phyloP scores from a whole-genome alignment of 2,113 vertebrate genomes.

The Paraplagusia blochii region DNA sequence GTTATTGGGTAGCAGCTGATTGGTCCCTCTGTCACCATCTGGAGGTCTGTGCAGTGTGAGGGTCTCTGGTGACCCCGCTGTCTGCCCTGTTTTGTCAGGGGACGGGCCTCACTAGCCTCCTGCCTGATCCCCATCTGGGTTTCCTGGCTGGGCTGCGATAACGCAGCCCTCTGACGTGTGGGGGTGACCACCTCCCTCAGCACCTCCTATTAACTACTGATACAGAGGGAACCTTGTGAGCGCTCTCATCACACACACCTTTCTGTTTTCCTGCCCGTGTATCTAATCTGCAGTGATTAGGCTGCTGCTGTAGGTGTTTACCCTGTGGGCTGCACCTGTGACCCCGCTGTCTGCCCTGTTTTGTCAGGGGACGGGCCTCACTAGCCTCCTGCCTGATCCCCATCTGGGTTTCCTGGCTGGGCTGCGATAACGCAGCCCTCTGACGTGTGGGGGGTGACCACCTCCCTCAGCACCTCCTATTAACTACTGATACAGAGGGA shows the following conservation, averaged over 20 bases:
- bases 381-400: conserved; percentile 56
- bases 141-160: conserved; percentile 75
- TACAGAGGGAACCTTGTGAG: conserved; percentile 21
- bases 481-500: conserved; percentile 30
- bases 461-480: conserved; percentile 37
- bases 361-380: conserved; percentile 78
- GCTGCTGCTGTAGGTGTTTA: conserved; percentile 28
- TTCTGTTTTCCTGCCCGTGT: conserved; percentile 6
- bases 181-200: conserved; percentile 25
- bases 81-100: conserved; percentile 88
- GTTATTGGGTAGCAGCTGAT: conserved; percentile 79
- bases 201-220: conserved; percentile 39
- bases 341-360: conserved; percentile 85
- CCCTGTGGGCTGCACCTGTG: conserved; percentile 65
- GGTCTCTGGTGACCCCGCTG: conserved; percentile 79
- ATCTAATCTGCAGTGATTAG: conserved; percentile 59
- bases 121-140: conserved; percentile 67
- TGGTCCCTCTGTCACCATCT: conserved; percentile 85
- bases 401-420: conserved; percentile 69
- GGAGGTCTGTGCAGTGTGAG: conserved; percentile 78
- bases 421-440: conserved; percentile 77
- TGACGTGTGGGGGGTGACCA: conserved; percentile 12
- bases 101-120: conserved; percentile 60
- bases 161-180: conserved; percentile 59
- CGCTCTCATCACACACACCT: conserved; percentile 8